Conservation (phyloP, 2,888 invertebrate genomes). For the Mellilla xanthometata region DNA sequence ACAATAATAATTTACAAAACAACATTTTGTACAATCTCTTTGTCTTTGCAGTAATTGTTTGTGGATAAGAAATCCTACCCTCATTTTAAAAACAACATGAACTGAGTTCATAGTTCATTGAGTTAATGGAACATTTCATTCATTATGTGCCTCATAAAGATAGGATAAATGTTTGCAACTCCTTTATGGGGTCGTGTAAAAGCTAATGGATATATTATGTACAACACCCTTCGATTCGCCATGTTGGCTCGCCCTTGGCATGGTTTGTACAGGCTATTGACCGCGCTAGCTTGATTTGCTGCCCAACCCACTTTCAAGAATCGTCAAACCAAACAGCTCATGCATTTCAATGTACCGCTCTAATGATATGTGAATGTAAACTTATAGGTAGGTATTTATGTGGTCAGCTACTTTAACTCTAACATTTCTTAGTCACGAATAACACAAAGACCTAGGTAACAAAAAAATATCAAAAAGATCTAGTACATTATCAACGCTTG, state of each 20-base stretch:
- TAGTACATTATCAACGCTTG: not conserved
- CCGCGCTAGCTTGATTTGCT: constrained; percentile 24
- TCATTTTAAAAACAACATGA: too few species aligned
- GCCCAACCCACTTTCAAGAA: constrained; percentile 1
- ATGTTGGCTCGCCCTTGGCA: constrained; percentile 35
- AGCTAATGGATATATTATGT: constrained; percentile 27
- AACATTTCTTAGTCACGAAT: not conserved
- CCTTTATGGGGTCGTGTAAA: constrained; percentile 11
- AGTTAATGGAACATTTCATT: too few species aligned
- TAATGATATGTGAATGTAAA: too few species aligned
- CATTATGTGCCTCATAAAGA: too few species aligned
- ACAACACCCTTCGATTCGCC: constrained; percentile 27
- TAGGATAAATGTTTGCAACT: not conserved
- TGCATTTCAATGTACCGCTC: not conserved
- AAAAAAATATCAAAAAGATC: not conserved
- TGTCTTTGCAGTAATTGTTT: too few species aligned
- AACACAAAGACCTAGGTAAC: not conserved
- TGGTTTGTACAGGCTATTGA: constrained; percentile 27
- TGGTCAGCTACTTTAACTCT: not conserved
- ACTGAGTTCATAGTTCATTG: too few species aligned
- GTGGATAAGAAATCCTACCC: too few species aligned
- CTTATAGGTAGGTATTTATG: not conserved
- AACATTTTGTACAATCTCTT: too few species aligned
- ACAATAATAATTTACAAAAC: too few species aligned
- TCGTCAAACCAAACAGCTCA: not conserved